Evolutionary conservation across 1,140 invertebrate genomes (phyloP), one percentile per base, ranked within the genome.

Genomic region (Drosophila pseudoananassae): DNA sequence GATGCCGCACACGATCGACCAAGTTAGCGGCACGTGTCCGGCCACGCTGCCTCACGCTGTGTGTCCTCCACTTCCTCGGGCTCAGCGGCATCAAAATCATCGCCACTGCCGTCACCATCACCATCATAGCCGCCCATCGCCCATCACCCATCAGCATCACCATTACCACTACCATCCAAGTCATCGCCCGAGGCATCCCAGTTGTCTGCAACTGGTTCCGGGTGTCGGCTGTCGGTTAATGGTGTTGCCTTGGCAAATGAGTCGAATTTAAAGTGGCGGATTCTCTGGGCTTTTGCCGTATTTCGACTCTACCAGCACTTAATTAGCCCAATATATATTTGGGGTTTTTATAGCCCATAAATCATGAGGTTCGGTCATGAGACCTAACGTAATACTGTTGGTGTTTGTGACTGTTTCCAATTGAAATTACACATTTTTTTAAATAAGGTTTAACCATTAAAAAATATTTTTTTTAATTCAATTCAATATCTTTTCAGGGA

Each of bases 1-100:
- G 83, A 82, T 85, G 78, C 78, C 72, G 82, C 82, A 87, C 83
- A 87, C 82, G 82, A 82, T 82, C 72, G 54, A 40, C 78, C 82
- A 78, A 87, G 68, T 85, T 87, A 73, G 52, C 82, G 82, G 75
- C 82, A 87, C 82, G 82, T 87, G 82, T 82, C 82, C 72, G 27
- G 69, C 74, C 82, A 87, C 78, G 82, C 63, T 81, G 57, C 65
- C 53, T 63, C 78, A 64, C 40, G 82, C 81, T 82, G 75, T 57
- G 78, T 60, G 61, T 69, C 55, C 65, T 76, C 70, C 57, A 50
- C 50, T 74, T 57, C 74, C 46, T 50, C 23, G 33, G 9, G 47
- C 15, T 66, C 40, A 20, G 17, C 20, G 15, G 14, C 50, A 54
- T 46, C 36, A 43, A 15, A 29, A 36, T 5, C 17, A 54, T 23